phyloP scores from a whole-genome alignment of 1,140 invertebrate genomes.

The Pseudoatta argentina region DNA sequence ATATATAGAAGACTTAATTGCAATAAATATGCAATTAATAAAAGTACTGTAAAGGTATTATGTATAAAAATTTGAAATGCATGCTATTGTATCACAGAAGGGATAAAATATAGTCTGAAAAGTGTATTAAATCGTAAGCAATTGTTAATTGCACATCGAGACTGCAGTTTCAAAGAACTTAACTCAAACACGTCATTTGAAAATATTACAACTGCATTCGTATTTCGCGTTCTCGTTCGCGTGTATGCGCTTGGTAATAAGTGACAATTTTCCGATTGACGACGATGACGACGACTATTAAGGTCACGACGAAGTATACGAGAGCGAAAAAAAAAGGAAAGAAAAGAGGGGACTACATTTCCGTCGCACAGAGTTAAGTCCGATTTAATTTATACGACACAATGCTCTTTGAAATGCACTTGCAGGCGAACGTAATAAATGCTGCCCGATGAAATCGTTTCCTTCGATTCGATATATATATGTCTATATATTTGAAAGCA shows the following conservation, averaged over 20 bases:
- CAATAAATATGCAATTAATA: neutral
- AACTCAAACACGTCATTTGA: conserved; percentile 47
- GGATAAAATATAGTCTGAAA: neutral
- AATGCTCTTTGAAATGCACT: conserved; percentile 10
- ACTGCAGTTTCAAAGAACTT: conserved; percentile 1
- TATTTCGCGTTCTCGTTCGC: conserved; percentile 32
- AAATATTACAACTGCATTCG: conserved; percentile 68
- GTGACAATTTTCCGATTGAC: conserved; percentile 59
- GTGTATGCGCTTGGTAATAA: conserved; percentile 40
- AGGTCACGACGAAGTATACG: conserved; percentile 22
- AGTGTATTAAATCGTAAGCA: neutral
- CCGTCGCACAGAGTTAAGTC: neutral
- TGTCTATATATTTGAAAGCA: conserved; percentile 9
- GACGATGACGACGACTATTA: conserved; percentile 34
- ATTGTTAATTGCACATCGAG: conserved; percentile 26
- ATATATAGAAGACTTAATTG: neutral
- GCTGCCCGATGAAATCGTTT: conserved; percentile 13
- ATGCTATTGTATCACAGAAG: neutral
- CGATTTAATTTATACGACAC: conserved; percentile 30
- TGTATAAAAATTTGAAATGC: neutral
- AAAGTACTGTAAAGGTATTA: neutral
- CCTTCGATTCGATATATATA: conserved; percentile 8
- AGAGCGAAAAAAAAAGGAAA: neutral
- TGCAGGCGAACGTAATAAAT: conserved; percentile 1
- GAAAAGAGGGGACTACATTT: neutral